Evolutionary conservation across 2,888 invertebrate genomes (phyloP), one percentile per base, ranked within the genome.

Genomic region (Prosapia bicincta): DNA sequence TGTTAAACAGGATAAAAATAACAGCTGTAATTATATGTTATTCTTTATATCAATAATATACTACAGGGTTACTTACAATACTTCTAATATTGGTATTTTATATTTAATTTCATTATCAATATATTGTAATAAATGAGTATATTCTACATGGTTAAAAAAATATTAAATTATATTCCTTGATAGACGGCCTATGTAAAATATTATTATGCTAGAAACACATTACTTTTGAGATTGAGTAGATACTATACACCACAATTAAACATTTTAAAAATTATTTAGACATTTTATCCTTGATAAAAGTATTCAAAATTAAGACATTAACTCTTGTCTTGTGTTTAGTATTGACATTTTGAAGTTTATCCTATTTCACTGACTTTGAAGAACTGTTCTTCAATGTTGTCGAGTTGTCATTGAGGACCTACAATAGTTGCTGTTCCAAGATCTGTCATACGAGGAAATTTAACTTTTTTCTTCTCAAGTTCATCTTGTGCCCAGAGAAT

Each of bases 401-500:
- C 76, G 38, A 69, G 69, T 25, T 72, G 76, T 76, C 76, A 76
- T 74, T 76, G 72, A 26, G 78, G 79, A 1, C 77, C 76, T 66
- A 82, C 81, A n/a, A 96, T 92, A 3, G 91, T 90, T 10, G 95
- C 95, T 80, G 91, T 91, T 38, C 95, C 93, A 78, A 98, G 87
- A 85, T 98, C 96, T 38, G 93, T 94, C 96, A 98, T 97, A 86
- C 95, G 96, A 3, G 97, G 96, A 84, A 97, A 98, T 84, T 93
- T 94, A n/a, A 96, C 91, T 85, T 96, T 96, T 83, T 96, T 96
- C 83, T 93, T 96, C 85, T 97, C 97, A 26, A 99, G 88, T 84
- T 98, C 96, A 75, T 95, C 94, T 85, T 99, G 98, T 0, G 97
- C 95, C 98, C 98, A 99, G 68, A 98, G 87, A 81, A 99, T 94